A percentile compares a stretch with the other conserved stretches of the same genome.
phyloP scores from a whole-genome alignment of 2,797 vertebrate genomes.

The Acipenser oxyrinchus region DNA sequence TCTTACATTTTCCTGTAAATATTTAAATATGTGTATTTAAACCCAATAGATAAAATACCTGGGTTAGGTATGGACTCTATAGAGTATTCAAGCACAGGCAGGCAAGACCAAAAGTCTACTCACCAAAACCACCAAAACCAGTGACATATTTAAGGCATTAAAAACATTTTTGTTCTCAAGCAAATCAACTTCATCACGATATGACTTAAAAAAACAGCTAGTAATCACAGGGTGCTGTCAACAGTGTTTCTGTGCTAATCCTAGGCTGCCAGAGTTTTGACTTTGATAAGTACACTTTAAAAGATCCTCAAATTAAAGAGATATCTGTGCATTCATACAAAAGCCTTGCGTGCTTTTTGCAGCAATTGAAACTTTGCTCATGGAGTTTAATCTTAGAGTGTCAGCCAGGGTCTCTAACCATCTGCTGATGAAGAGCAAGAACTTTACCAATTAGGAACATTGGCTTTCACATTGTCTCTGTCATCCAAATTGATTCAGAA shows the following conservation, averaged over 20 bases:
- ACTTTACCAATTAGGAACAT: slow-evolving; percentile 18
- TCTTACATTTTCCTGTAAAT: too few species aligned
- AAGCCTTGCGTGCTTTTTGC: neutral
- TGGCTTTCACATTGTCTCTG: slow-evolving; percentile 22
- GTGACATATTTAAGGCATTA: too few species aligned
- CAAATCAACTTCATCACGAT: slow-evolving; percentile 34
- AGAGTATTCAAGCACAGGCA: too few species aligned
- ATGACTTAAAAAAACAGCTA: slow-evolving; percentile 39
- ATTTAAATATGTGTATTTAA: too few species aligned
- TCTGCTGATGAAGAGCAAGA: slow-evolving; percentile 25
- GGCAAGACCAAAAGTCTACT: too few species aligned
- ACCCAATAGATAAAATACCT: too few species aligned
- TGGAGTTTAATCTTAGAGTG: slow-evolving; percentile 23
- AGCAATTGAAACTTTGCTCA: slow-evolving; percentile 13
- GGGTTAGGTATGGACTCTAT: too few species aligned
- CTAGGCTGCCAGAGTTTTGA: neutral
- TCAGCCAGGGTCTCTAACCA: slow-evolving; percentile 28
- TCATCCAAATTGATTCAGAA: slow-evolving; percentile 26
- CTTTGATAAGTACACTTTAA: neutral
- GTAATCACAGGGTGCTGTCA: slow-evolving; percentile 25
- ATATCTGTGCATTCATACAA: slow-evolving; percentile 8
- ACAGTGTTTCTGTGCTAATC: neutral
- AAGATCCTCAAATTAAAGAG: neutral
- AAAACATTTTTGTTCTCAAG: too few species aligned
- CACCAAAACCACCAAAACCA: too few species aligned